Evolutionary conservation across 2,888 invertebrate genomes (phyloP).

Genomic region (Euproctis similis): DNA sequence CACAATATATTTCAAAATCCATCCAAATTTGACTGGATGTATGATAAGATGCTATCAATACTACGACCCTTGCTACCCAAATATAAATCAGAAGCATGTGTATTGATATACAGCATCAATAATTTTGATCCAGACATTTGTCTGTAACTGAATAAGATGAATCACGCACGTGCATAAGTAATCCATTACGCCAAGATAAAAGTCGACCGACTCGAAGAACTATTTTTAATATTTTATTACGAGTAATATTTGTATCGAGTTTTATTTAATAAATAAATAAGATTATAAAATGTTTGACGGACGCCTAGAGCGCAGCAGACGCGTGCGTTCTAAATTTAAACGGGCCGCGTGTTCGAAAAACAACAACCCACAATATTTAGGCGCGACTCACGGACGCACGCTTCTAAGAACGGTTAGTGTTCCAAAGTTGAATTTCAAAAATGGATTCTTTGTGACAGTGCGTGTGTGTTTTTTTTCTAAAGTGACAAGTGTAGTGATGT

Average conservation of each 20-base stretch:
- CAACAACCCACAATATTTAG: constrained; percentile 59
- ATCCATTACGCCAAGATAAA: constrained; percentile 52
- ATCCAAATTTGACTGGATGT: too few relatives aligned
- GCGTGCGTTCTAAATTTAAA: constrained; percentile 58
- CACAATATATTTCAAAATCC: too few relatives aligned
- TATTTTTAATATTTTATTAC: constrained; percentile 55
- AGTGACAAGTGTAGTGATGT: constrained; percentile 24
- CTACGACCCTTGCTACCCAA: background rate
- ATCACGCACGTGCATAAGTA: constrained; percentile 22
- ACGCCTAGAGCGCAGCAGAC: constrained; percentile 49
- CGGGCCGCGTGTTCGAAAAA: constrained; percentile 55
- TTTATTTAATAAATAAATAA: constrained; percentile 49
- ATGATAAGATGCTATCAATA: background rate
- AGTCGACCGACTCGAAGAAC: constrained; percentile 30
- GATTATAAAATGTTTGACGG: constrained; percentile 41
- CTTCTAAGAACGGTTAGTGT: constrained; percentile 26
- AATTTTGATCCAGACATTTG: constrained; percentile 14
- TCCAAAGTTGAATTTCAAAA: constrained; percentile 16
- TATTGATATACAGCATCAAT: constrained; percentile 15
- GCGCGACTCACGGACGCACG: constrained; percentile 50
- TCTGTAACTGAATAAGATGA: constrained; percentile 20
- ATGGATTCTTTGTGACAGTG: constrained; percentile 26
- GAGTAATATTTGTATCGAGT: constrained; percentile 57
- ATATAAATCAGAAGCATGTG: background rate
- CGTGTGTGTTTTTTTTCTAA: constrained; percentile 16